These are phyloP conservation scores for Mylabris sibirica DNA, from an alignment of 2,888 invertebrate genomes.

Conservation along the genomic window DNA sequence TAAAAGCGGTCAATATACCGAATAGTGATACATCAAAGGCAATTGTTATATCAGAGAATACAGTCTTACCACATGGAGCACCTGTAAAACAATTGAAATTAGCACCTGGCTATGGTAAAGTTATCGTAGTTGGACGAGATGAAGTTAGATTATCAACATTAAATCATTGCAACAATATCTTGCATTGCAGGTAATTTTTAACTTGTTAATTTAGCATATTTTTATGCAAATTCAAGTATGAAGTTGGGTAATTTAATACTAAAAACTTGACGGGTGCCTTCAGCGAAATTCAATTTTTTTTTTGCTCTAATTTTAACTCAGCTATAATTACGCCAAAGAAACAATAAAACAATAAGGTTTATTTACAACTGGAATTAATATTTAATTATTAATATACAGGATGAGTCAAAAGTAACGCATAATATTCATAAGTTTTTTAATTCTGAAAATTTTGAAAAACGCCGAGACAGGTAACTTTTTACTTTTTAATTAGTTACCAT, in stretches of 20 bases:
- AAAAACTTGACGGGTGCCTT: background rate
- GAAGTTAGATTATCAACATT: slow-evolving; percentile 86
- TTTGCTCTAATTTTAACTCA: background rate
- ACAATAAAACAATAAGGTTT: background rate
- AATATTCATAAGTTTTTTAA: no score
- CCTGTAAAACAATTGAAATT: slow-evolving; percentile 81
- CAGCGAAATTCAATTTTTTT: slow-evolving; percentile 3
- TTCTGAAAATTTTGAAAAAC: no score
- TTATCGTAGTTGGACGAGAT: slow-evolving; percentile 89
- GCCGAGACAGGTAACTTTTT: no score
- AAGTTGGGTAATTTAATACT: background rate
- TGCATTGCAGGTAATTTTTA: slow-evolving; percentile 68
- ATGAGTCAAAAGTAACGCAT: no score
- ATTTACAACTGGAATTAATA: background rate
- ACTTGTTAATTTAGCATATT: slow-evolving; percentile 14
- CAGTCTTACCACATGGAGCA: slow-evolving; percentile 74
- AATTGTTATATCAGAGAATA: slow-evolving; percentile 84
- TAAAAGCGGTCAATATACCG: slow-evolving; percentile 87
- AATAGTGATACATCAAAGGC: slow-evolving; percentile 70
- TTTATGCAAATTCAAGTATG: background rate
- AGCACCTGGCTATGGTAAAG: slow-evolving; percentile 76
- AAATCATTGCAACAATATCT: slow-evolving; percentile 79
- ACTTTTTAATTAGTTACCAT: no score
- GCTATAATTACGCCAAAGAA: background rate
- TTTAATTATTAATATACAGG: background rate